Evolutionary conservation across 1,140 invertebrate genomes (phyloP), one percentile per base, ranked within the genome.

Genomic region (Tetranychus urticae): DNA sequence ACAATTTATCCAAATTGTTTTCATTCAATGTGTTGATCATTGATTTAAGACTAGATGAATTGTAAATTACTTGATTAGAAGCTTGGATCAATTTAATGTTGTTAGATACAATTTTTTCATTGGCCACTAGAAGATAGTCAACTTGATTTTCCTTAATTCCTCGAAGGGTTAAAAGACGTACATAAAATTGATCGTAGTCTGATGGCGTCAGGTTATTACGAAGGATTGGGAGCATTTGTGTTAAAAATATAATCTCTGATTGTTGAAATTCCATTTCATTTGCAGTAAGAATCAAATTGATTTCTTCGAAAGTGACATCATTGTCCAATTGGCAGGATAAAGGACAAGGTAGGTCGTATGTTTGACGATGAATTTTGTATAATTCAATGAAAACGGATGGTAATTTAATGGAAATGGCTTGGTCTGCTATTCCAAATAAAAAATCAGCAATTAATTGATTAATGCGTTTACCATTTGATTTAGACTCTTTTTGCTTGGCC

Each of bases 221-320:
- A 3, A 65, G 37, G 23, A 42, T 34, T 2, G 34, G 31, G 7
- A 62, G n/a, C 13, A 65, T 52, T 52, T 60, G 33, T 47, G 50
- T 60, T 14, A 65, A 33, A 50, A 63, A 60, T 10, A 56, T 33
- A 23, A 10, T 4, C 52, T 65, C 64, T 13, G 56, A 2, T 39
- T 39, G 13, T 39, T 63, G 33, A 56, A 39, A 63, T 37, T 60
- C 39, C 8, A 65, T 35, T 52, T 65, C 64, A 56, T 60, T 60
- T 3, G 64, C 64, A n/a, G 54, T 52, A n/a, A 63, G 47, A 33
- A 47, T 60, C 2, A 55, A 37, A 1, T 45, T 55, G 5, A 62
- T 36, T 33, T 62, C 50, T 36, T 62, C 61, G 1, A 63, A 12
- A 12, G 36, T 33, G 36, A 65, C 56, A 45, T 62, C 54, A 1